phyloP scores from a whole-genome alignment of 2,888 invertebrate genomes.

The Autographa pulchrina region DNA sequence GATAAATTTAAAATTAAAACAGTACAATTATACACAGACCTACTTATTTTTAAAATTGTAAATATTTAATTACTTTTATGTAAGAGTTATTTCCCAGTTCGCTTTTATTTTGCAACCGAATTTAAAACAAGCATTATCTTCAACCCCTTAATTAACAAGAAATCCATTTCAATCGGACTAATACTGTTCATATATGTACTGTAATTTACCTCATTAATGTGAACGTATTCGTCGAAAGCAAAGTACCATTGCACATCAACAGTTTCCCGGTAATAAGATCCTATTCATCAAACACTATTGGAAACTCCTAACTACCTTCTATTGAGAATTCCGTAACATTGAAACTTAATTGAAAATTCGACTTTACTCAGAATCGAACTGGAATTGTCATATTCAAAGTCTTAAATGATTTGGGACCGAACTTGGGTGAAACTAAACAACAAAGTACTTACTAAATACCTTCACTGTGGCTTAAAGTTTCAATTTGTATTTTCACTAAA shows the following conservation, averaged over 20 bases:
- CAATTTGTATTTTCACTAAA: conserved; percentile 36
- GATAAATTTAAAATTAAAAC: too few species aligned
- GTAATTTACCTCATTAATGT: neutral
- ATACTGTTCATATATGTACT: neutral
- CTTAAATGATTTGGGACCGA: conserved; percentile 4
- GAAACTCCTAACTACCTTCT: neutral
- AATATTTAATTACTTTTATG: too few species aligned
- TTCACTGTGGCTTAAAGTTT: conserved; percentile 22
- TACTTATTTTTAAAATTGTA: too few species aligned
- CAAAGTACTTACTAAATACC: conserved; percentile 14
- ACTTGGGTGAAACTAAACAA: neutral
- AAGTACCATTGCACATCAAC: conserved; percentile 1
- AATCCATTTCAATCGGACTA: neutral
- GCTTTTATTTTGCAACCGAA: too few species aligned
- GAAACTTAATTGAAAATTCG: conserved; percentile 4
- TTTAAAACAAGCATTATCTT: too few species aligned
- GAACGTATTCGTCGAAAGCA: neutral
- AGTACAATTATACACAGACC: too few species aligned
- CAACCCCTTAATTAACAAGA: neutral
- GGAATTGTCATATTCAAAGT: conserved; percentile 4
- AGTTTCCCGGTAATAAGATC: neutral
- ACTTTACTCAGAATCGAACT: neutral
- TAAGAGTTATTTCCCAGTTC: too few species aligned
- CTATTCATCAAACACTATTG: neutral
- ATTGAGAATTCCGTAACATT: neutral